These are phyloP conservation scores for Lamprotornis superbus DNA, from an alignment of 2,113 vertebrate species.

Conservation along the genomic window DNA sequence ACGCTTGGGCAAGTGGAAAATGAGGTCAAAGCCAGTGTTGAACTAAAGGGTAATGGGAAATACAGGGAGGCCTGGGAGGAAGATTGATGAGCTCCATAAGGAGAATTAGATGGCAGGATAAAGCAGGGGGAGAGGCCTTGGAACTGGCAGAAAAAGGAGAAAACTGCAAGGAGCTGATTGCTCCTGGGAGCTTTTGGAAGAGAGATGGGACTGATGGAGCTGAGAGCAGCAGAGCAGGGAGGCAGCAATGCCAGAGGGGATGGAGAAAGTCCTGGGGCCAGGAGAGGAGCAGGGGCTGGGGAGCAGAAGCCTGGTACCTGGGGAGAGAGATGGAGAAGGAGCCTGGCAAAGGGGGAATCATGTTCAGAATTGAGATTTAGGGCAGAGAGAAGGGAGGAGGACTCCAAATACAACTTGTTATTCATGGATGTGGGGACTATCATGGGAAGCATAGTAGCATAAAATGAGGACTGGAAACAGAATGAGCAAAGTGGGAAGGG, in stretches of 20 bases:
- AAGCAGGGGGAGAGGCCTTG: not conserved
- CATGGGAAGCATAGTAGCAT: not conserved
- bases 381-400: not conserved
- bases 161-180: not conserved
- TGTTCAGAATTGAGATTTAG: not conserved
- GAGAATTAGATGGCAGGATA: not conserved
- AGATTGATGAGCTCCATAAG: not conserved
- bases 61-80: not conserved
- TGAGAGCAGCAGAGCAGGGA: not conserved
- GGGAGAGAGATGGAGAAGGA: not conserved
- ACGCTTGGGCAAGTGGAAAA: not conserved
- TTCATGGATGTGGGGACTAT: not conserved
- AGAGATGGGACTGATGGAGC: not conserved
- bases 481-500: not conserved
- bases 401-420: not conserved
- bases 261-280: not conserved
- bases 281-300: not conserved
- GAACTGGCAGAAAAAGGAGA: not conserved
- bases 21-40: not conserved
- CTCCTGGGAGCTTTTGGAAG: not conserved
- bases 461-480: not conserved
- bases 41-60: not conserved
- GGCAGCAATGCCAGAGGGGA: fast-evolving
- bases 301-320: not conserved
- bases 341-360: not conserved